Evolutionary conservation across 1,140 invertebrate species (phyloP), one percentile per base, ranked within the genome.

Genomic region (Ceratosolen fusciceps): DNA sequence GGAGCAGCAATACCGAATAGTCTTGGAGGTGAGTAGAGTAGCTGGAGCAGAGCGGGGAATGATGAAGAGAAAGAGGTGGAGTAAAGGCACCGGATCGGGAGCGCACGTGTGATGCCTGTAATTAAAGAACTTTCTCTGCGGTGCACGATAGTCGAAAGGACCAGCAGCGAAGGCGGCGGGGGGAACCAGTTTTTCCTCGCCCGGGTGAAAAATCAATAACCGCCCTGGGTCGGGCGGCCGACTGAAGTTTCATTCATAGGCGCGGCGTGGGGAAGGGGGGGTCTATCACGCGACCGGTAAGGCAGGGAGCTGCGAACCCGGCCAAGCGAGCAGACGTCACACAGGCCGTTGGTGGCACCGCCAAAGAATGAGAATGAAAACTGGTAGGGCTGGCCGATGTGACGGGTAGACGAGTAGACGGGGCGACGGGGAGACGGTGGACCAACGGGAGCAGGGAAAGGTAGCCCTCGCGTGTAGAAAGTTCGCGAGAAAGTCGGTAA

Each of bases 361-460:
- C 16, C 70, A 7, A 67, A 87, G 87, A 88, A 88, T 88, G 87
- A 87, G 87, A 88, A 88, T 88, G 87, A 88, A 88, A 87, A 82
- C 31, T 31, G 74, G 0, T 2, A 43, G 10, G 67, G 37, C 8
- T 1, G 62, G 21, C 9, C 24, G 29, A 16, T 37, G 29, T 10
- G 31, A 19, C 9, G 49, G 49, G 19, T 9, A 19, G 49, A 19
- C 5, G 49, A 19, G 49, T 2, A 19, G 49, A 52, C 21, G 10
- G 49, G 19, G 49, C 4, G 49, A 16, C 9, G 19, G 49, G 19
- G 49, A 16, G 49, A 52, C 9, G 21, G 14, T 3, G 49, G 21
- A 19, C 4, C 3, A 26, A 60, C n/a, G 24, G 29, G 24, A 29
- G 0, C 0, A 24, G 12, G 58, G 47, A 19, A 21, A 16, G 49